phyloP scores from a whole-genome alignment of 1,140 invertebrate genomes.

The Aleiodes sp. region DNA sequence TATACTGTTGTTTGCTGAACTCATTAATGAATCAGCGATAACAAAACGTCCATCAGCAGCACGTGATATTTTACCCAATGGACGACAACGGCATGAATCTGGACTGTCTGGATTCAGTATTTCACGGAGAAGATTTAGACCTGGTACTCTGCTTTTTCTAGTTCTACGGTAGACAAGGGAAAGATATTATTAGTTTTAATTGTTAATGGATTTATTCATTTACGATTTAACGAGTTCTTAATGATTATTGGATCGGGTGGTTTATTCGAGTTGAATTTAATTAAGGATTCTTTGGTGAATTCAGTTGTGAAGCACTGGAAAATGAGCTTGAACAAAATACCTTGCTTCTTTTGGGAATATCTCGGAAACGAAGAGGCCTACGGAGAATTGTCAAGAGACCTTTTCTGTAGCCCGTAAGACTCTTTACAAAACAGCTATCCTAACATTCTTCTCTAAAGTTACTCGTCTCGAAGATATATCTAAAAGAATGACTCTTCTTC shows the following conservation, averaged over 20 bases:
- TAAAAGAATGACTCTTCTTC: no score
- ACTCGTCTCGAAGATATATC: no score
- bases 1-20: constrained; percentile 70
- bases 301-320: no score
- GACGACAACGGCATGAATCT: constrained; percentile 66
- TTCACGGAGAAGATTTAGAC: constrained; percentile 78
- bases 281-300: not conserved
- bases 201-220: not conserved
- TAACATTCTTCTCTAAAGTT: no score
- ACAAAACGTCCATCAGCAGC: constrained; percentile 80
- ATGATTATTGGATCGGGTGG: constrained; percentile 2
- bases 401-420: no score
- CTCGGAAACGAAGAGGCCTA: no score
- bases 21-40: constrained; percentile 71
- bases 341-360: no score
- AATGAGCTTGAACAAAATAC: no score
- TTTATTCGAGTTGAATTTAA: no score
- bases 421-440: no score
- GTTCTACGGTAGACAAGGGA: constrained; percentile 72
- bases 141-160: constrained; percentile 93
- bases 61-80: constrained; percentile 73
- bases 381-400: no score
- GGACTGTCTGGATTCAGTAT: constrained; percentile 68
- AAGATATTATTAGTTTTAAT: constrained; percentile 37
- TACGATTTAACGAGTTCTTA: constrained; percentile 18